Evolutionary conservation across 2,888 invertebrate genomes (phyloP), one percentile per base, ranked within the genome.

Genomic region (Melikaiella ostensackeni): DNA sequence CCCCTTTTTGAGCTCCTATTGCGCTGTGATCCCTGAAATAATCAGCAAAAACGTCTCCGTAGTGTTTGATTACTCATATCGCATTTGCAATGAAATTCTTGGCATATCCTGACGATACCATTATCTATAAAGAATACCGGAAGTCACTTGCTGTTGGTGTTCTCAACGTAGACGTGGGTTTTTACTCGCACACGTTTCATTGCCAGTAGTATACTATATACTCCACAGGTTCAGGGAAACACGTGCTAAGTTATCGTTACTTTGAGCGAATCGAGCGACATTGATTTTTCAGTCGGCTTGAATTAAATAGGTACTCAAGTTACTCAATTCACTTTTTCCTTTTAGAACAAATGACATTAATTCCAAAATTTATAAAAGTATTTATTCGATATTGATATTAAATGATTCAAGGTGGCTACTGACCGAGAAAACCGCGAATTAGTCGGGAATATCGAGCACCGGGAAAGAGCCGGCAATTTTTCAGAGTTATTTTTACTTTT

Each of bases 71-170:
- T 62, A 63, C 19, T 9, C 21, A 33, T 63, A 63, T 63, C n/a
- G 30, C 19, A 50, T 30, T 70, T 50, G 46, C 46, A 70, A 70
- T 70, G 46, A 50, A 55, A 70, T 70, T 50, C 30, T 70, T 70
- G 70, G 30, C 50, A 50, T 50, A 66, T 70, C 50, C 50, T 21
- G 50, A 50, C 50, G 50, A 50, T 70, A 70, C 30, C 50, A 70
- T 70, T 70, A 70, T 70, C 70, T 50, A n/a, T 70, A 33, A 70
- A 66, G 50, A 50, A 70, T 55, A 46, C 50, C 70, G 50, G 70
- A 70, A 70, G 70, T 55, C 30, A 70, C 21, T 70, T 50, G 33
- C 33, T 70, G 50, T 55, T 63, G 4, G 46, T 70, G 50, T 19
- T 70, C 27, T 50, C 8, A 11, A 70, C 11, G 30, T 70, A 70